phyloP scores from a whole-genome alignment of 2,113 vertebrate genomes.

The Cyanoderma ruficeps region DNA sequence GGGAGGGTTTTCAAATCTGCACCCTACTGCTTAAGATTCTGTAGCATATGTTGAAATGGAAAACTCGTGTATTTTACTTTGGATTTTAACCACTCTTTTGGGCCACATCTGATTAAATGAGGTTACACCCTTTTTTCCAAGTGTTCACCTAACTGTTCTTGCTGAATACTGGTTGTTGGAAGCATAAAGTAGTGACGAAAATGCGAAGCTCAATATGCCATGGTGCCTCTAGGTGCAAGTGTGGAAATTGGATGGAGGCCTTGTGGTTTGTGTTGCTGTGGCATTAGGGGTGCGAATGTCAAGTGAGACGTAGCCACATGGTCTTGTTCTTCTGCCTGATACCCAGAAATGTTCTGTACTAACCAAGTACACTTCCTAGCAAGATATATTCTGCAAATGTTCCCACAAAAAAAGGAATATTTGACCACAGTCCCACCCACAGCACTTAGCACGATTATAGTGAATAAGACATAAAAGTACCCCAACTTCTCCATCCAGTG shows the following conservation, averaged over 20 bases:
- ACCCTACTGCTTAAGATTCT: background rate
- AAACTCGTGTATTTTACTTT: background rate
- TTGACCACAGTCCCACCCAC: background rate
- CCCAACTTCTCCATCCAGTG: accelerated
- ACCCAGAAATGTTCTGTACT: background rate
- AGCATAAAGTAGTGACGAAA: background rate
- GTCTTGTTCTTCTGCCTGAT: background rate
- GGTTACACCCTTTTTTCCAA: background rate
- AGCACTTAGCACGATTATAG: background rate
- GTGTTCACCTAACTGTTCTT: background rate
- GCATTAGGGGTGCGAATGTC: too few relatives aligned
- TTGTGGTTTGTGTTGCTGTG: background rate
- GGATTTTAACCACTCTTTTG: background rate
- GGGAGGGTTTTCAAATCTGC: background rate
- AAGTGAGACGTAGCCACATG: accelerated
- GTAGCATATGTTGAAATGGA: background rate
- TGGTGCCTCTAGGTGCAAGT: background rate
- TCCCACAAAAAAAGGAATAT: background rate
- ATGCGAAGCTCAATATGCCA: background rate
- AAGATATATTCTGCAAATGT: background rate
- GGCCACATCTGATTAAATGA: background rate
- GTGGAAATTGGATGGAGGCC: background rate
- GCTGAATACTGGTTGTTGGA: background rate
- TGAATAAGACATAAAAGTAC: background rate
- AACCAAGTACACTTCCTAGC: background rate